Conservation (phyloP, 92 coral and sea anemone genomes). For the Diadumene lineata region DNA sequence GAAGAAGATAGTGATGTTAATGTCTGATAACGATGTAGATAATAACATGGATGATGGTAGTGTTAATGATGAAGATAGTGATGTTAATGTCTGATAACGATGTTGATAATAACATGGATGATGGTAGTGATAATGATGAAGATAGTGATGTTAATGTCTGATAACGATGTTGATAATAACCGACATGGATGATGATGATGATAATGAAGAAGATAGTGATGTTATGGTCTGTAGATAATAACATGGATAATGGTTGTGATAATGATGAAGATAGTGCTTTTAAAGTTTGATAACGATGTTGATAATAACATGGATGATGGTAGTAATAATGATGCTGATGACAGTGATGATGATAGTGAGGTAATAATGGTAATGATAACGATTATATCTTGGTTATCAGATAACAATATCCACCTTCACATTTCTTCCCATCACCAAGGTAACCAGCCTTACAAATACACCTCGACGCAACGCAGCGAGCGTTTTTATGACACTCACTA, state of each 20-base stretch:
- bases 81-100: no score
- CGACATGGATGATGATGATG: no score
- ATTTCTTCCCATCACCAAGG: conserved; percentile 71
- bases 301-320: background rate
- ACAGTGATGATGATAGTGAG: background rate
- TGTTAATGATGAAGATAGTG: no score
- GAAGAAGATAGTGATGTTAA: no score
- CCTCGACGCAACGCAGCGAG: conserved; percentile 60
- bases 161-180: no score
- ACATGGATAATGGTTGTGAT: background rate
- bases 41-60: no score
- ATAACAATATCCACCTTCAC: conserved; percentile 47
- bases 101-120: no score
- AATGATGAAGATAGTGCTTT: background rate
- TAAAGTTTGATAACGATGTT: background rate
- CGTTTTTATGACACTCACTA: conserved; percentile 58
- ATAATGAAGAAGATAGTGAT: no score
- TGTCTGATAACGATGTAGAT: no score
- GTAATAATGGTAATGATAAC: background rate
- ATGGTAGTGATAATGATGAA: no score
- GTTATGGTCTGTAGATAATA: no score
- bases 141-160: no score
- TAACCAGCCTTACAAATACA: conserved; percentile 77
- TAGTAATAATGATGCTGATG: background rate
- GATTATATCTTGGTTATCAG: background rate